Base-by-base conservation (phyloP, 2,113 vertebrate species). In the Amblyopsis rosae region DNA sequence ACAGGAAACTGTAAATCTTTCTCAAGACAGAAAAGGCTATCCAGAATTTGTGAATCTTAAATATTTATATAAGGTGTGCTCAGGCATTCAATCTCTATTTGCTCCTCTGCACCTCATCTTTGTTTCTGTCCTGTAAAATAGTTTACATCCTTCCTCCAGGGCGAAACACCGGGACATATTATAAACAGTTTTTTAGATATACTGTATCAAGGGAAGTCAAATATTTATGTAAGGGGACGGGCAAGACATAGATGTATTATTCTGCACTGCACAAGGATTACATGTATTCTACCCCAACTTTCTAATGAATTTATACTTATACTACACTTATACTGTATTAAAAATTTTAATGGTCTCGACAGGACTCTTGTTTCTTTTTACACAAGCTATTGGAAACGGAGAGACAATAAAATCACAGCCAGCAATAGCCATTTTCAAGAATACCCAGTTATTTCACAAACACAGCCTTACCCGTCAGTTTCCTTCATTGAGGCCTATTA, bases 21-120 rank as follows among this genome's bases (percentile, higher is more conserved):
- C 72, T 73, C 16, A 49, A 60, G 87, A 91, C 91, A 92, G 89
- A 70, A 82, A 88, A 90, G 88, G 91, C 95, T 94, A 92, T 93
- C 92, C 92, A 78, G 77, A 88, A 94, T 95, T 93, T 93, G 92
- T 85, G 91, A 83, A 12, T 91, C 90, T 88, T 89, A 98, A 98
- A 98, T 97, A 97, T 98, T 99, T 98, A 99, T 87, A 87, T 81
- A 93, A 96, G 93, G 94, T 96, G 94, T 87, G 92, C 91, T 85
- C 89, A 84, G 94, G 89, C 93, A 91, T 93, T 91, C 90, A 84
- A 87, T 91, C 92, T 88, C 86, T 93, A 90, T 90, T 90, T 68
- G 83, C 67, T 70, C 86, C 82, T 89, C 70, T 90, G 56, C 86
- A 88, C 91, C 88, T 83, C 76, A 81, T 88, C 90, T 90, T 86